These are phyloP conservation scores for Dendrocincla fuliginosa DNA, from an alignment of 2,797 vertebrate species.

Conservation along the genomic window DNA sequence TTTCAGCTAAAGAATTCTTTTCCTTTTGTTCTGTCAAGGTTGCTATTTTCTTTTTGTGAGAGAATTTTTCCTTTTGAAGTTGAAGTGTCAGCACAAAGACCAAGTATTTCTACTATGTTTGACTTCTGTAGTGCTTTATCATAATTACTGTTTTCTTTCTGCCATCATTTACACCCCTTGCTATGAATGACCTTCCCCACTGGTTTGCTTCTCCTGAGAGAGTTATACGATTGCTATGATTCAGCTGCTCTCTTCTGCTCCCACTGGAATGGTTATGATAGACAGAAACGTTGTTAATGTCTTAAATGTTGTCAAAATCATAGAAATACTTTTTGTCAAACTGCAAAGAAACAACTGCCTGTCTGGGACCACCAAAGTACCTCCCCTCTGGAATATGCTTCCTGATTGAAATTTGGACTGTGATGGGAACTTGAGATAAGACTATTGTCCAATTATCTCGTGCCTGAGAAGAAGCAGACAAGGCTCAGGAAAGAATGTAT, in stretches of 20 bases:
- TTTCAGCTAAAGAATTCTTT: background rate
- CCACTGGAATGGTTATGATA: background rate
- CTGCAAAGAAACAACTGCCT: background rate
- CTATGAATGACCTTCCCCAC: background rate
- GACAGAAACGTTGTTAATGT: background rate
- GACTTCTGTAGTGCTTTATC: background rate
- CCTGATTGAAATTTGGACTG: background rate
- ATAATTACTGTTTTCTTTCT: background rate
- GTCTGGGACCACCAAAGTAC: background rate
- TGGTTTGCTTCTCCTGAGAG: background rate
- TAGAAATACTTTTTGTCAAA: background rate
- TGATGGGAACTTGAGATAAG: background rate
- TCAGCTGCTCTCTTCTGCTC: background rate
- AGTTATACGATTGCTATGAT: background rate
- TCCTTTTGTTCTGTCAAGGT: background rate
- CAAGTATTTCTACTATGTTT: background rate
- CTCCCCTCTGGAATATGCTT: background rate
- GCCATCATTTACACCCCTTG: background rate
- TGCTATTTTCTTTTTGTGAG: background rate
- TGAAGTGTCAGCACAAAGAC: background rate
- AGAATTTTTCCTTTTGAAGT: background rate
- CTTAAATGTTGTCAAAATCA: background rate
- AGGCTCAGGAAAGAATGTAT: background rate
- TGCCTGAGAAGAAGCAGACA: background rate
- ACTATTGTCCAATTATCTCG: background rate